Conservation (phyloP, 2,888 invertebrate genomes). For the Microplitis manilae region DNA sequence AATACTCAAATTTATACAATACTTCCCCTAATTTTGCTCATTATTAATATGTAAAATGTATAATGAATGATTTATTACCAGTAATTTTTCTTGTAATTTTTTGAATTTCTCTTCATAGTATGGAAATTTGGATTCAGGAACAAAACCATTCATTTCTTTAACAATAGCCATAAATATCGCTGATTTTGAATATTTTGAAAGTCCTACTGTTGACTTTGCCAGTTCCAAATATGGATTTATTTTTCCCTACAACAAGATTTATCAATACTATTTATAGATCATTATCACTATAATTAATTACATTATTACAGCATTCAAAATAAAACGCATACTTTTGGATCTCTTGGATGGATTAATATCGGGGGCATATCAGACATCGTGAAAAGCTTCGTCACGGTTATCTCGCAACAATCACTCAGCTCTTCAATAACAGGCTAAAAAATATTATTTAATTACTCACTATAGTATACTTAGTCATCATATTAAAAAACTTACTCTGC, state of each 20-base stretch:
- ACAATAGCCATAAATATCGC: slow-evolving; percentile 66
- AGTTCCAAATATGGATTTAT: slow-evolving; percentile 61
- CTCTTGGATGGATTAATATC: slow-evolving; percentile 72
- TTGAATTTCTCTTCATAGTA: slow-evolving; percentile 66
- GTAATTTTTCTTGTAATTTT: slow-evolving; percentile 56
- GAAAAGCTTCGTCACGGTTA: slow-evolving; percentile 73
- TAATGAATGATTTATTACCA: slow-evolving; percentile 39
- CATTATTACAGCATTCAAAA: background rate
- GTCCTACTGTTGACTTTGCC: slow-evolving; percentile 64
- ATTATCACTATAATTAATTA: no score
- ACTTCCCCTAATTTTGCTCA: no score
- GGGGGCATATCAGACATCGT: slow-evolving; percentile 75
- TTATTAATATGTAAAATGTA: no score
- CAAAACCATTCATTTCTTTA: slow-evolving; percentile 69
- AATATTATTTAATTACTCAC: slow-evolving; percentile 20
- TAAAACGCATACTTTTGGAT: slow-evolving; percentile 72
- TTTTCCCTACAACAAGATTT: slow-evolving; percentile 57
- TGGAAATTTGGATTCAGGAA: slow-evolving; percentile 54
- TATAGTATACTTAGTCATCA: background rate
- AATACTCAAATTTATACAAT: no score
- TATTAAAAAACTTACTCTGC: slow-evolving; percentile 62
- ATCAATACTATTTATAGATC: background rate
- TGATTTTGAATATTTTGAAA: slow-evolving; percentile 69
- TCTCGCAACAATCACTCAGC: slow-evolving; percentile 74
- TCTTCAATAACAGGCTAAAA: slow-evolving; percentile 73